Evolutionary conservation across 2,113 vertebrate genomes (phyloP), one percentile per base, ranked within the genome.

Genomic region (Ariopsis seemanni): DNA sequence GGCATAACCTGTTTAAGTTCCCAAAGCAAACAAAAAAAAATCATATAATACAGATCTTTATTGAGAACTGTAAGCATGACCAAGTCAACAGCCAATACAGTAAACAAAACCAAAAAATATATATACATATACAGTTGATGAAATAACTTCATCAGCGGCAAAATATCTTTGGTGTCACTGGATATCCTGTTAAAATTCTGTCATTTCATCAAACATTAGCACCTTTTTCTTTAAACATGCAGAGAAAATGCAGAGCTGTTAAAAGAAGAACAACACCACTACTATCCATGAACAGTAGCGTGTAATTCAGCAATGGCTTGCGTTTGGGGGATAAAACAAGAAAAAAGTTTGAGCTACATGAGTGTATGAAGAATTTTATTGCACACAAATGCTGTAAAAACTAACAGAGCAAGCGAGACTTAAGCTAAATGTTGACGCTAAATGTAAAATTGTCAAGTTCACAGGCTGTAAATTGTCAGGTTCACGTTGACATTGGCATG

Each of bases 31-130:
- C 58, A n/a, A 62, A 53, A 63, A 30, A 4, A 34, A 67, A 8
- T 52, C 83, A 67, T 71, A 22, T 67, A 58, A 63, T 71, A 80
- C 42, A 85, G 86, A 62, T 74, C 58, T 91, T 91, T 90, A 91
- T 90, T 90, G 69, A 87, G 82, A 89, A 88, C 27, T 62, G 55
- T 85, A 90, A 74, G 74, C 4, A 82, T 87, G 48, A 75, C 67
- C 78, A 88, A 80, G 87, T 84, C 81, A 86, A 88, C 58, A 71
- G 62, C 22, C 78, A 87, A 25, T 69, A 27, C 84, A 85, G 69
- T 85, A 60, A 75, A 85, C 22, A 77, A 89, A 89, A 86, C 72
- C 15, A 83, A 34, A 55, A 55, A 79, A 17, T 18, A 79, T 53
- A 53, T 42, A 42, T 42, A 42, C 3, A 42, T 42, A 0, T 42